phyloP scores from a whole-genome alignment of 2,113 vertebrate species.

The Neodontobutis hainanensis region DNA sequence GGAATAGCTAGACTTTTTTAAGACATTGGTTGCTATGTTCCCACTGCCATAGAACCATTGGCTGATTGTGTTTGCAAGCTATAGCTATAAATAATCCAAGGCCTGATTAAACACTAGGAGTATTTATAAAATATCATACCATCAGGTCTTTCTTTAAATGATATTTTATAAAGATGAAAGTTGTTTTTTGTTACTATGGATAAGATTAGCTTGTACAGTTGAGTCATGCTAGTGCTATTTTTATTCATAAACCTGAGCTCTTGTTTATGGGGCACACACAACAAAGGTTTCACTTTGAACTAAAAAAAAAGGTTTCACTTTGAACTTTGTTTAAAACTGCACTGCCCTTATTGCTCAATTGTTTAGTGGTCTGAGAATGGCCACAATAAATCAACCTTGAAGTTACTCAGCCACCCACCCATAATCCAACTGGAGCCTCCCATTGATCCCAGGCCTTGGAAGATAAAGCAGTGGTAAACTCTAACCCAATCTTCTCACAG shows the following conservation, averaged over 20 bases:
- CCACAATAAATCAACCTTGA: conserved; percentile 47
- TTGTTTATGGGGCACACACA: too few relatives aligned
- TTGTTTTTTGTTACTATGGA: too few relatives aligned
- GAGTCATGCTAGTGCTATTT: too few relatives aligned
- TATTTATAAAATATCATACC: too few relatives aligned
- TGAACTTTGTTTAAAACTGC: too few relatives aligned
- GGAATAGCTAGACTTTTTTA: not conserved
- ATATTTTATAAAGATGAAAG: too few relatives aligned
- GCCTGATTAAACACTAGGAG: too few relatives aligned
- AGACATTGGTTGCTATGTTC: not conserved
- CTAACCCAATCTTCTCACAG: conserved; percentile 31
- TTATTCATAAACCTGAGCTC: too few relatives aligned
- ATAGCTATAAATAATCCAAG: not conserved
- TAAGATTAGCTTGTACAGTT: too few relatives aligned
- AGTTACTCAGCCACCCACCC: conserved; percentile 29
- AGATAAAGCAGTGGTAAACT: conserved; percentile 45
- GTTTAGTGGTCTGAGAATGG: conserved; percentile 38
- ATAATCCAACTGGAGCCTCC: conserved; percentile 16
- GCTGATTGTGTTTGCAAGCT: not conserved
- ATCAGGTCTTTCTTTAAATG: too few relatives aligned
- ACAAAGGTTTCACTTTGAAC: too few relatives aligned
- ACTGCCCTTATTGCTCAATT: not conserved
- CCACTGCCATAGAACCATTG: not conserved
- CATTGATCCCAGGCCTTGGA: conserved; percentile 31
- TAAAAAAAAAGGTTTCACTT: too few relatives aligned